Evolutionary conservation across 53 echinoderm and acorn worm genomes (phyloP).

Genomic region (Apostichopus leukothele): DNA sequence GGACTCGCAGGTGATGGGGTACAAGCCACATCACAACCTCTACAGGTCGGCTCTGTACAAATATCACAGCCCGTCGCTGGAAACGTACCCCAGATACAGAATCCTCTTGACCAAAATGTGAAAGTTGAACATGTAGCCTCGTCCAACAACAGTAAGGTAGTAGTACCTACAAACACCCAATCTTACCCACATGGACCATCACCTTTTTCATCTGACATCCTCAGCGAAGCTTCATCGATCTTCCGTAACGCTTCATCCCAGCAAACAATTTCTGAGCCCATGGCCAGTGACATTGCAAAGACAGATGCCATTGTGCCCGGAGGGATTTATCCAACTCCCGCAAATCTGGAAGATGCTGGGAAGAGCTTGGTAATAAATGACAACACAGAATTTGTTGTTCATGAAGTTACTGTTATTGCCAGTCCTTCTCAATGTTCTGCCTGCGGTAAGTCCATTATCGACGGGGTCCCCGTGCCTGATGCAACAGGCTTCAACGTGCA

Average conservation of each 20-base stretch:
- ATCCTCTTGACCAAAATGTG: background rate
- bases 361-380: background rate
- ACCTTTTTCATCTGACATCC: background rate
- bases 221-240: background rate
- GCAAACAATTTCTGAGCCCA: background rate
- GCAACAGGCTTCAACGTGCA: background rate
- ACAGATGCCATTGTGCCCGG: background rate
- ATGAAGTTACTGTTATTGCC: slow-evolving; percentile 5
- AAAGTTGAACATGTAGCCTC: background rate
- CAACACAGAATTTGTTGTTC: background rate
- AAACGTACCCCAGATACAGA: background rate
- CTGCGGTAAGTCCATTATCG: background rate
- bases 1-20: background rate
- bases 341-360: background rate
- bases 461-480: background rate
- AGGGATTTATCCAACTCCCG: background rate
- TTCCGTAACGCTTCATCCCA: background rate
- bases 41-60: background rate
- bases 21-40: background rate
- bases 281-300: background rate
- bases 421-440: background rate
- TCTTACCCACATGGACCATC: background rate
- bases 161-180: too few species aligned
- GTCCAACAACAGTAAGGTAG: background rate
- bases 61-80: background rate